Conservation (phyloP, 2,113 vertebrate species). For the Channa argus region DNA sequence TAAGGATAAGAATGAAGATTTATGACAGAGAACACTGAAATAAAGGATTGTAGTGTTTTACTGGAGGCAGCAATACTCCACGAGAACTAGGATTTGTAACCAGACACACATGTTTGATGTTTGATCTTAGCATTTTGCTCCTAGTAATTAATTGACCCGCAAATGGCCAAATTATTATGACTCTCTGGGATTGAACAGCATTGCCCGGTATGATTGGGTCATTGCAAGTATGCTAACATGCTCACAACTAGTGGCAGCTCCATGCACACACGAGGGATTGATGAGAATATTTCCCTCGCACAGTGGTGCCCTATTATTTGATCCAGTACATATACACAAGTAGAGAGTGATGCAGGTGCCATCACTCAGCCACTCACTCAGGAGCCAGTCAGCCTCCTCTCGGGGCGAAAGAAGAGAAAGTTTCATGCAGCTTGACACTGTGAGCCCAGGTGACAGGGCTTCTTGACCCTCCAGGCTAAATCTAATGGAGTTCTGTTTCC, state of each 20-base stretch:
- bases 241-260: too few relatives aligned
- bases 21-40: background rate
- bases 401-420: background rate
- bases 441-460: conserved; percentile 10
- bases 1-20: conserved; percentile 16
- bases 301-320: background rate
- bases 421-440: conserved; percentile 30
- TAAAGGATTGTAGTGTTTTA: conserved; percentile 23
- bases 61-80: background rate
- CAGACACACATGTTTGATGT: background rate
- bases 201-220: too few relatives aligned
- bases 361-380: background rate
- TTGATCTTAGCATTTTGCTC: too few relatives aligned
- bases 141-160: too few relatives aligned
- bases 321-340: background rate
- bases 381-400: conserved; percentile 7
- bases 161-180: too few relatives aligned
- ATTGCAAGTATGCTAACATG: too few relatives aligned
- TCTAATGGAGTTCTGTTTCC: conserved; percentile 62
- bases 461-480: conserved; percentile 53
- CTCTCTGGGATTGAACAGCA: too few relatives aligned
- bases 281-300: too few relatives aligned
- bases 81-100: background rate
- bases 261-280: too few relatives aligned
- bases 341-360: background rate